Percentiles rank a stretch among this genome's conserved stretches.
These are phyloP conservation scores for Lasioglossum lativentre DNA, from an alignment of 2,888 invertebrate species.

Conservation along the genomic window DNA sequence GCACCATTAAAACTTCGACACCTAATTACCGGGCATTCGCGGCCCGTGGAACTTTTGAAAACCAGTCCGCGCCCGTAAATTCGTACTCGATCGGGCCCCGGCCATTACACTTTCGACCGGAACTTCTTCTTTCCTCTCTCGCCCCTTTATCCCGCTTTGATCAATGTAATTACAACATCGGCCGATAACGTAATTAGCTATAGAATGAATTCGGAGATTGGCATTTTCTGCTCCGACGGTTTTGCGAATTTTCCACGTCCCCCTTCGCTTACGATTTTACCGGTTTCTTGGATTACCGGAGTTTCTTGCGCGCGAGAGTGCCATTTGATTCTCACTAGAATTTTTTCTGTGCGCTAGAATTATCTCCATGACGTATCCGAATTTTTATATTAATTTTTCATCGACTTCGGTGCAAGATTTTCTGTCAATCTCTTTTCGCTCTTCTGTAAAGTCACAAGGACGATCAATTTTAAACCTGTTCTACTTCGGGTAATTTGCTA, in stretches of 20 bases:
- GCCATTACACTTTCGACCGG: slow-evolving; percentile 1
- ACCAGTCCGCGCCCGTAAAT: slow-evolving; percentile 35
- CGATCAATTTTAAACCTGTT: not conserved
- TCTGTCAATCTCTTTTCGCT: not conserved
- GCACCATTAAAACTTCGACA: slow-evolving; percentile 58
- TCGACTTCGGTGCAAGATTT: not conserved
- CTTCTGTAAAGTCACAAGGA: not conserved
- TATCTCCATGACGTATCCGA: not conserved
- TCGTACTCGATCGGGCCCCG: slow-evolving; percentile 6
- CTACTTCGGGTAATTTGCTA: too few species aligned
- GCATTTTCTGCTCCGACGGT: not conserved
- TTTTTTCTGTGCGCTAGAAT: not conserved
- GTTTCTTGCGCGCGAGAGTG: not conserved
- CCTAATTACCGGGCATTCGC: slow-evolving; percentile 52
- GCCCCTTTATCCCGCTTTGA: not conserved
- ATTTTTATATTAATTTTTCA: not conserved
- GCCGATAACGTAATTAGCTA: not conserved
- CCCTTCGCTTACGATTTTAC: not conserved
- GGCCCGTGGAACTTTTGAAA: slow-evolving; percentile 34
- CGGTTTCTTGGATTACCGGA: not conserved
- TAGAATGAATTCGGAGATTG: not conserved
- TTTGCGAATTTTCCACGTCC: not conserved
- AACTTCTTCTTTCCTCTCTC: not conserved
- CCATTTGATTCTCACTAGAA: not conserved
- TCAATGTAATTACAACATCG: not conserved